Percentiles rank a stretch among this genome's conserved stretches.
Conservation (phyloP, 2,113 vertebrate species). For the Ictalurus furcatus region DNA sequence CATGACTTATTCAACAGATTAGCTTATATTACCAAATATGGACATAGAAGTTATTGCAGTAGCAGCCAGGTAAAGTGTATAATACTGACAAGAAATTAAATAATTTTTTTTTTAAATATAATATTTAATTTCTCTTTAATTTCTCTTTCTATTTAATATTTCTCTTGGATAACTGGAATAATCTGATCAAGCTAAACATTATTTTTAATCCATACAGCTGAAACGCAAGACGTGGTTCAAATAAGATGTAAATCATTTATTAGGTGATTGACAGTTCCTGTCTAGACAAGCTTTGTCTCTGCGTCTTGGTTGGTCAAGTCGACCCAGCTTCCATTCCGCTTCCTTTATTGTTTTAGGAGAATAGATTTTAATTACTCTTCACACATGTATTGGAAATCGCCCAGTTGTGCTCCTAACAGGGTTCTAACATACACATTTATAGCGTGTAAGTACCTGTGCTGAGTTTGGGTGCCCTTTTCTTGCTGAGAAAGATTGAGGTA, state of each 20-base stretch:
- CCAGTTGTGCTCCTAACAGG: neutral
- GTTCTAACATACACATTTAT: neutral
- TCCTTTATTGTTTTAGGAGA: neutral
- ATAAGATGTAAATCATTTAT: constrained; percentile 54
- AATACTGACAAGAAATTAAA: no score
- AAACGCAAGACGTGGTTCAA: constrained; percentile 48
- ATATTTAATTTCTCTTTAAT: no score
- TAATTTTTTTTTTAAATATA: no score
- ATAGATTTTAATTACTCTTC: neutral
- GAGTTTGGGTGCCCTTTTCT: neutral
- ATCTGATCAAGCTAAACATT: constrained; percentile 3
- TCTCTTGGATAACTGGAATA: neutral
- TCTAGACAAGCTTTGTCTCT: constrained; percentile 18
- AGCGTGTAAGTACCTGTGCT: neutral
- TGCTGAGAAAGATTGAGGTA: neutral
- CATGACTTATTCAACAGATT: no score
- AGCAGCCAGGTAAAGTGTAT: no score
- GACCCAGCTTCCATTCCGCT: neutral
- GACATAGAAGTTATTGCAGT: no score
- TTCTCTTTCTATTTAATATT: no score
- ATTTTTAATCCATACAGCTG: constrained; percentile 39
- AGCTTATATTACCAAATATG: no score
- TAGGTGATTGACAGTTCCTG: constrained; percentile 35
- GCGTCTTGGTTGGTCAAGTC: neutral
- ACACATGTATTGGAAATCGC: neutral